Evolutionary conservation across 1,140 invertebrate genomes (phyloP).

Genomic region (Trypoxylus dichotomus): DNA sequence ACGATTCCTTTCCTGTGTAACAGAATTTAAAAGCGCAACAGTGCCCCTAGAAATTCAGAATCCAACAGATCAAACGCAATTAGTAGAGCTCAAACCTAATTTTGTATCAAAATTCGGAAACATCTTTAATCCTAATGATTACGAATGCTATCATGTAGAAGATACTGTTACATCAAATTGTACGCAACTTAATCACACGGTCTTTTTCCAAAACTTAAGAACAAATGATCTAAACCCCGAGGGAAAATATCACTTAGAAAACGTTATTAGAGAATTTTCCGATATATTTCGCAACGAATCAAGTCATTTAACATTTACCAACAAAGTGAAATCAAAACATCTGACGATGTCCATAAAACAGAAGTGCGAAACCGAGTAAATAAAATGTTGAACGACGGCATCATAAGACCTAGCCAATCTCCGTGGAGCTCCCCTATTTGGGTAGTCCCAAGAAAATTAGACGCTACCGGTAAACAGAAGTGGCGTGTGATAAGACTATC

Average conservation of each 20-base stretch:
- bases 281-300: background rate
- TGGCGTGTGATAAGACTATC: conserved; percentile 37
- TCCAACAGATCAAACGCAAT: background rate
- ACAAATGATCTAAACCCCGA: background rate
- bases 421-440: conserved; percentile 45
- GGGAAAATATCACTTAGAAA: background rate
- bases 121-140: background rate
- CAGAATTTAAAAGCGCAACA: background rate
- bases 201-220: background rate
- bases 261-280: background rate
- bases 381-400: conserved; percentile 39
- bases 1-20: background rate
- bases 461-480: conserved; percentile 36
- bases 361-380: conserved; percentile 41
- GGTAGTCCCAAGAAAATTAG: conserved; percentile 48
- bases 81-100: background rate
- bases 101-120: background rate
- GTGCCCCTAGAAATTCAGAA: background rate
- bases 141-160: background rate
- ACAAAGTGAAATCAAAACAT: conserved; percentile 36
- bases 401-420: conserved; percentile 43
- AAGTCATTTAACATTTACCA: conserved; percentile 31
- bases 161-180: background rate
- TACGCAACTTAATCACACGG: background rate
- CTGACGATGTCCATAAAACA: conserved; percentile 35